Conservation (phyloP, 2,888 invertebrate genomes). For the Steromphala cineraria region DNA sequence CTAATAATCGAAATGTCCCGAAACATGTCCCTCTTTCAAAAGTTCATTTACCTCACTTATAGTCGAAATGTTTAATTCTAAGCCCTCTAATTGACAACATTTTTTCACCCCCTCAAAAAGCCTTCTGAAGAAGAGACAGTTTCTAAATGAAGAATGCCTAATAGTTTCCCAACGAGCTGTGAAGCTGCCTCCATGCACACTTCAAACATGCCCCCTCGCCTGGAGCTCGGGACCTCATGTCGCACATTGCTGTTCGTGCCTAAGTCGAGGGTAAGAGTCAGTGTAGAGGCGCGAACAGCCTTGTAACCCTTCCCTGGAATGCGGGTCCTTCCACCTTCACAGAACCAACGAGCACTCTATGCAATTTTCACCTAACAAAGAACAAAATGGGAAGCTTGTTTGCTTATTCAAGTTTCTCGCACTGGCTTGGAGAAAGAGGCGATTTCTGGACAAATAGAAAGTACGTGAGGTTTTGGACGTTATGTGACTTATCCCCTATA, state of each 20-base stretch:
- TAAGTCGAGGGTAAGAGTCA: background rate
- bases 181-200: background rate
- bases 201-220: background rate
- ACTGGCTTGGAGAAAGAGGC: background rate
- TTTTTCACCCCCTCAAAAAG: too few relatives aligned
- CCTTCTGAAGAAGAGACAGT: background rate
- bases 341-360: background rate
- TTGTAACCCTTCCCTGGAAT: background rate
- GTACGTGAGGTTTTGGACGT: background rate
- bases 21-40: too few relatives aligned
- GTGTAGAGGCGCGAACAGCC: background rate
- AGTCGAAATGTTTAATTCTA: too few relatives aligned
- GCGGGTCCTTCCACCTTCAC: background rate
- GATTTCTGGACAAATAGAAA: background rate
- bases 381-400: background rate
- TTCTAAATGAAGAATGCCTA: background rate
- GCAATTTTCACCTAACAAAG: background rate
- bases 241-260: background rate
- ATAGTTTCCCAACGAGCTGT: background rate
- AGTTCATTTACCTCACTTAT: too few relatives aligned
- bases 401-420: background rate
- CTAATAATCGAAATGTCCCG: too few relatives aligned
- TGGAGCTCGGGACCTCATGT: background rate
- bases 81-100: too few relatives aligned
- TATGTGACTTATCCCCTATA: background rate